Percentiles rank a stretch among this genome's conserved stretches.
These are phyloP conservation scores for Allolobophora icterica DNA, from an alignment of 2,888 invertebrate species.

Conservation along the genomic window DNA sequence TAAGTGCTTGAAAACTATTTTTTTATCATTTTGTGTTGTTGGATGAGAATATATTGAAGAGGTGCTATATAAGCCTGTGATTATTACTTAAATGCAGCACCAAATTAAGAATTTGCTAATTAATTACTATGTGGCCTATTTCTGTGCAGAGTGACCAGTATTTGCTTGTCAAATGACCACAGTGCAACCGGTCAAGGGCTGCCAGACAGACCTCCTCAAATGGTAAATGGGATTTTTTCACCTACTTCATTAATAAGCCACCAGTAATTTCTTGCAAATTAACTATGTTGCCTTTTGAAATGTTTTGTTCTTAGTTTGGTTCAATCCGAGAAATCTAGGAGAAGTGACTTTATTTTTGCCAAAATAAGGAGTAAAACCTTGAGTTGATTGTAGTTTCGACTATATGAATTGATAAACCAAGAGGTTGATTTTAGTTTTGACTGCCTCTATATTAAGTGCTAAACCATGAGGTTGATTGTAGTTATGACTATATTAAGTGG, in stretches of 20 bases:
- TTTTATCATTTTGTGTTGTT: too few relatives aligned
- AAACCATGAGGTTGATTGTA: too few relatives aligned
- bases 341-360: background rate
- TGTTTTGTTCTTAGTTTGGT: background rate
- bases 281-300: background rate
- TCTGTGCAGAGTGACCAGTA: conserved; percentile 47
- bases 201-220: conserved; percentile 46
- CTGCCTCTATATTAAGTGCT: too few relatives aligned
- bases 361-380: background rate
- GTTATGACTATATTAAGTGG: too few relatives aligned
- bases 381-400: too few relatives aligned
- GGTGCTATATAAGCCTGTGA: too few relatives aligned
- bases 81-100: background rate
- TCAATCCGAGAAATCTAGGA: background rate
- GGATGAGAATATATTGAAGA: too few relatives aligned
- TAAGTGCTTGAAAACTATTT: too few relatives aligned
- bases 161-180: conserved; percentile 50
- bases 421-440: too few relatives aligned
- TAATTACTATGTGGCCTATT: conserved; percentile 5
- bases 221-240: conserved; percentile 44
- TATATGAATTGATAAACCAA: too few relatives aligned
- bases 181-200: conserved; percentile 47
- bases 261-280: too few relatives aligned
- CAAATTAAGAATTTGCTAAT: background rate
- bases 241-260: background rate